Percentiles rank a stretch among this genome's conserved stretches.
Evolutionary conservation across 2,888 invertebrate species (phyloP).

Genomic region (Gastrophysa polygoni): DNA sequence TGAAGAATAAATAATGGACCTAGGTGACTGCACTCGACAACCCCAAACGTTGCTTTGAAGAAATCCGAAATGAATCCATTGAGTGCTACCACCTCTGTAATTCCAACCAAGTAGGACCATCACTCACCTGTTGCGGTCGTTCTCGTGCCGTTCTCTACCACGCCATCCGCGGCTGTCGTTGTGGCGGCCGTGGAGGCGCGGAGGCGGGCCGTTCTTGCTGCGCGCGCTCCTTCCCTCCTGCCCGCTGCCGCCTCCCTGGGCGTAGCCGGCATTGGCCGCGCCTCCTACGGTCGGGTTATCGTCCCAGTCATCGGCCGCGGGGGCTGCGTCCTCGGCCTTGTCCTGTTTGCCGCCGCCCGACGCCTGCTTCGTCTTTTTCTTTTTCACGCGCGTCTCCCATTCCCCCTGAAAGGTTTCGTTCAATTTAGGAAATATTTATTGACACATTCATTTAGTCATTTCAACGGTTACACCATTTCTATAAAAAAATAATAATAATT

Average conservation of each 20-base stretch:
- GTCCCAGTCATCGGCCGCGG: constrained; percentile 49
- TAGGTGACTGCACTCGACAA: no score
- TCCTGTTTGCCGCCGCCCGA: constrained; percentile 47
- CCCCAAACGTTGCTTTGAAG: no score
- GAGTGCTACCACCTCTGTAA: no score
- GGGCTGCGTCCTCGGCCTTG: constrained; percentile 39
- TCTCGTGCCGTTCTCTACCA: constrained; percentile 50
- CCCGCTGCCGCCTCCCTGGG: constrained; percentile 43
- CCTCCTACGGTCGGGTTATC: constrained; percentile 36
- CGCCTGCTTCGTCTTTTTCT: constrained; percentile 85
- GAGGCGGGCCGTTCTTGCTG: constrained; percentile 2
- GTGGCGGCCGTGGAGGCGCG: constrained; percentile 2
- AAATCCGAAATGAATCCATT: no score
- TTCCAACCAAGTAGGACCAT: no score
- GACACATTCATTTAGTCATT: no score
- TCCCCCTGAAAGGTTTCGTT: constrained; percentile 71
- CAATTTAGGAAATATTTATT: no score
- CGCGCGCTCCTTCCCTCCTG: constrained; percentile 48
- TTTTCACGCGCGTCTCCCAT: constrained; percentile 81
- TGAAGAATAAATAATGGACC: no score
- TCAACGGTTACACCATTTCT: background rate
- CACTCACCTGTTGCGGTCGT: constrained; percentile 53
- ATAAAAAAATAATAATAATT: no score
- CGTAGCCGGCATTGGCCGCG: constrained; percentile 11
- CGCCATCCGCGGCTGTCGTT: constrained; percentile 50